Conservation (phyloP, 2,797 vertebrate genomes). For the Xerus rutilus region DNA sequence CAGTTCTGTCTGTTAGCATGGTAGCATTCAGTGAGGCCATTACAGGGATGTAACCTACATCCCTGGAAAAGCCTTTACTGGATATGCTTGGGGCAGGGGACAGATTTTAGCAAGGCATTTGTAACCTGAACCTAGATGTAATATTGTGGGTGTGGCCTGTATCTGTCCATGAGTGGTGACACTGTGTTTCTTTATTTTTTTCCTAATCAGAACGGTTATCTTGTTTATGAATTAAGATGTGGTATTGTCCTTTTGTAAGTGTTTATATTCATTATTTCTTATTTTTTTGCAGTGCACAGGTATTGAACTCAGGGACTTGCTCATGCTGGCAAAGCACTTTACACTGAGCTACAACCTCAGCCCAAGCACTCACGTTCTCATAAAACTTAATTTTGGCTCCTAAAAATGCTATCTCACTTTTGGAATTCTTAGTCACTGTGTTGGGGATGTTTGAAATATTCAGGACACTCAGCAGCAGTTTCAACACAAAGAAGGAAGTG, state of each 20-base stretch:
- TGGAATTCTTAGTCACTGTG: background rate
- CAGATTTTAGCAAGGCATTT: background rate
- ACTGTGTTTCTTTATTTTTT: background rate
- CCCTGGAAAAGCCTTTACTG: background rate
- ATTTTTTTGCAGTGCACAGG: background rate
- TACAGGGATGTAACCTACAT: background rate
- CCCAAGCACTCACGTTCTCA: background rate
- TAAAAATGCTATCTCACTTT: background rate
- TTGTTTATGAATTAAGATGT: background rate
- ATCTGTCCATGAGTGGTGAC: background rate
- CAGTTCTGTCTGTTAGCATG: background rate
- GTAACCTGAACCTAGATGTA: background rate
- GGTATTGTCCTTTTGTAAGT: background rate
- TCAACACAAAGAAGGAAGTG: constrained; percentile 21
- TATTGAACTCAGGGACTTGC: background rate
- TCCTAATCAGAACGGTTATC: background rate
- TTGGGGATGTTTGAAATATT: constrained; percentile 42
- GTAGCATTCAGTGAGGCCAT: background rate
- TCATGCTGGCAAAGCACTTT: background rate
- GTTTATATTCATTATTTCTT: background rate
- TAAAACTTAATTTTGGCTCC: background rate
- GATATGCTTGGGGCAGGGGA: background rate
- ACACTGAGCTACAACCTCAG: background rate
- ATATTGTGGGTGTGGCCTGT: background rate
- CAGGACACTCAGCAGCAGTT: background rate